Conservation (phyloP, 2,113 vertebrate species). For the Tinamus guttatus region DNA sequence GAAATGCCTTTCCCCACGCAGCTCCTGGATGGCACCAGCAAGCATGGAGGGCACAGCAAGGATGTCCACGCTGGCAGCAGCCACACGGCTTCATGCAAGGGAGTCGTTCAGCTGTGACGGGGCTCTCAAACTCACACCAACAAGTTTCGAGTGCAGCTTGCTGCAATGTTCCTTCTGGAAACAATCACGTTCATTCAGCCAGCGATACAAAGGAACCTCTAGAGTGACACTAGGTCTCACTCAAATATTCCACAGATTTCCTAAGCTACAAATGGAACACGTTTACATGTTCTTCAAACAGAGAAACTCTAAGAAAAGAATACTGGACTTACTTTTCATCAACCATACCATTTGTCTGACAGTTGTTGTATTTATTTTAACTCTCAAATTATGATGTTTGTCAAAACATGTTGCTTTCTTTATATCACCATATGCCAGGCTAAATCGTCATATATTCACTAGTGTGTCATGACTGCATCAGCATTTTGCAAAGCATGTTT, state of each 20-base stretch:
- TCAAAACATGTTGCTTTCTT: constrained; percentile 45
- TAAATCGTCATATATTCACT: constrained; percentile 19
- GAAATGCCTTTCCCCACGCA: neutral
- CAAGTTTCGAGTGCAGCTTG: neutral
- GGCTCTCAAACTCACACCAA: neutral
- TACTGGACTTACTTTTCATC: neutral
- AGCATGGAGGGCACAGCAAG: neutral
- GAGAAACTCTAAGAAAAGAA: neutral
- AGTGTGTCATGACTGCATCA: constrained; percentile 32
- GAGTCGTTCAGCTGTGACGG: neutral
- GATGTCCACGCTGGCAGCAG: fast-evolving
- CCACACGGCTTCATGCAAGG: neutral
- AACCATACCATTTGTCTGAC: neutral
- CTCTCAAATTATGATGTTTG: constrained; percentile 31
- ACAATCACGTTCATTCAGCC: neutral
- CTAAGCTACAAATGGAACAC: neutral
- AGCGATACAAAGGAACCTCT: neutral
- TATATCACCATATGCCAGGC: neutral
- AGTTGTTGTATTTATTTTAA: constrained; percentile 61
- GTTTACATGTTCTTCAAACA: neutral
- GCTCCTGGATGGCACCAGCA: neutral
- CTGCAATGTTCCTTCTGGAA: neutral
- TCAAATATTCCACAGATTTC: neutral
- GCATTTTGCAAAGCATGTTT: constrained; percentile 31
- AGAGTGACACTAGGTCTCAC: neutral